Evolutionary conservation across 1,140 invertebrate genomes (phyloP), one percentile per base, ranked within the genome.

Genomic region (Riptortus pedestris): DNA sequence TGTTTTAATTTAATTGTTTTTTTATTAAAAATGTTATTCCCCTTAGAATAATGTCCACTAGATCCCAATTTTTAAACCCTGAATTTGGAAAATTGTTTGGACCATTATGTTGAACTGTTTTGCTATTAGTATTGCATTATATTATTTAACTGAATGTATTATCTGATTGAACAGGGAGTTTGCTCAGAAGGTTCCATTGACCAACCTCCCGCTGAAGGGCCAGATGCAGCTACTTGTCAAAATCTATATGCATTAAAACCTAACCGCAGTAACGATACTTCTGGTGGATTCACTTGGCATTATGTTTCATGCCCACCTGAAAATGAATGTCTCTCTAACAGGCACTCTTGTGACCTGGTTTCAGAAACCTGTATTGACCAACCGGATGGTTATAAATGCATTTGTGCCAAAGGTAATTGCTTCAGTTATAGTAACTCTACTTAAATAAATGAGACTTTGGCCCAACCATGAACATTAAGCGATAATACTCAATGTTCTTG

Each of bases 251-350:
- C 51, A 3, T 24, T 24, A 24, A 55, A 55, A 55, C 18, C 51
- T 55, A 55, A 55, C 22, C 22, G 24, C 3, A 55, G 51, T 24
- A 26, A 55, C 14, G 24, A 55, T 12, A 55, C 24, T 2, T 24
- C 24, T 27, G 24, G 51, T 24, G 51, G 51, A 4, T 55, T 55
- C 14, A 81, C 82, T 0, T 96, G 93, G 92, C 81, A 92, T 67
- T 96, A 93, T 70, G 82, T 88, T 0, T 80, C 81, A 33, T 96
- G 93, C 75, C 93, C 93, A 1, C 83, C 86, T 0, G 94, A 98
- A 77, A 90, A 98, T 73, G 94, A 98, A 76, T 98, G 94, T 73
- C 73, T 78, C 26, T 97, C 96, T 73, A 82, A 83, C 12, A 93
- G 97, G 74, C 93, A 97, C 71, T 89, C 84, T 27, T 97, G 94